Conservation (phyloP, 2,797 vertebrate genomes). For the Sebastes paucispinis region DNA sequence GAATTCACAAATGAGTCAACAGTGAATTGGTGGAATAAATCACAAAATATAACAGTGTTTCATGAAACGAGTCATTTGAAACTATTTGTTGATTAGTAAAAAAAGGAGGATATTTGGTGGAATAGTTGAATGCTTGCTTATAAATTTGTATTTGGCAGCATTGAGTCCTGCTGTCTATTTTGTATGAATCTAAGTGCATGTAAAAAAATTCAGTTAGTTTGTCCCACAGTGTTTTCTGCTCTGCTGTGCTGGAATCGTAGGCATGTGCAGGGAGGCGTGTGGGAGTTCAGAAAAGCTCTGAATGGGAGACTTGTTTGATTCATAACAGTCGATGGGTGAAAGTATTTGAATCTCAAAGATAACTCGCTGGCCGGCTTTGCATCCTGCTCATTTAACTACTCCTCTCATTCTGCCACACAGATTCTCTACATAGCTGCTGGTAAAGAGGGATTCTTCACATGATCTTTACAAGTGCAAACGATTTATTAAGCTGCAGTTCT, state of each 20-base stretch:
- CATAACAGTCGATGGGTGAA: slow-evolving; percentile 9
- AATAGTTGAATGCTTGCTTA: background rate
- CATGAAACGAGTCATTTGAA: background rate
- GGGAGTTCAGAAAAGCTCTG: slow-evolving; percentile 22
- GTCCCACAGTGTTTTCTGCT: slow-evolving; percentile 15
- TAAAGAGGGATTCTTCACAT: background rate
- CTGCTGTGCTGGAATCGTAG: background rate
- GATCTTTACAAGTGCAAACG: background rate
- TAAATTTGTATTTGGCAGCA: background rate
- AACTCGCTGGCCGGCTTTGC: background rate
- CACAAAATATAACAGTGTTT: background rate
- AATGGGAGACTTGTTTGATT: slow-evolving; percentile 43
- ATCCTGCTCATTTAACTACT: slow-evolving; percentile 4
- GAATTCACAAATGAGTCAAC: background rate
- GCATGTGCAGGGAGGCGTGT: slow-evolving; percentile 15
- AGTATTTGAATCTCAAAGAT: slow-evolving; percentile 26
- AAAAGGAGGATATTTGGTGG: background rate
- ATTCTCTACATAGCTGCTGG: background rate
- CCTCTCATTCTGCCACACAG: background rate
- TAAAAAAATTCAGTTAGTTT: background rate
- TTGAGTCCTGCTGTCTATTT: background rate
- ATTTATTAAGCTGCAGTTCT: background rate
- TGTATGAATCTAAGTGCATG: background rate
- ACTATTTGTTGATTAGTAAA: background rate
- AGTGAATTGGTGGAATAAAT: background rate